A percentile compares a stretch with the other conserved stretches of the same genome.
phyloP scores from a whole-genome alignment of 1,140 invertebrate genomes.

The Trichonephila clavipes region DNA sequence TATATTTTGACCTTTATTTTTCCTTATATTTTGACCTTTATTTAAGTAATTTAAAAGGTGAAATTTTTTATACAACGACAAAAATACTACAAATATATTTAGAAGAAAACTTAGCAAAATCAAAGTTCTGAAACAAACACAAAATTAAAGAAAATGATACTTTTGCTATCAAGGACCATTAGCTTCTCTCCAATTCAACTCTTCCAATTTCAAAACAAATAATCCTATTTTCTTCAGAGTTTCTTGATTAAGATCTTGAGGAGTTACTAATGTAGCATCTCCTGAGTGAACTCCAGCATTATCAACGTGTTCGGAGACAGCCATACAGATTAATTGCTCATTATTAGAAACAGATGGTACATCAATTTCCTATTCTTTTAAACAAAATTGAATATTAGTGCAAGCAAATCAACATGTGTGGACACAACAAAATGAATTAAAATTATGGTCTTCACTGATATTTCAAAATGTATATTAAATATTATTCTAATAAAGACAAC shows the following conservation, averaged over 20 bases:
- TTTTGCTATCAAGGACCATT: constrained; percentile 99
- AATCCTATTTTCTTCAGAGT: constrained; percentile 94
- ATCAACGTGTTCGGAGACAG: constrained; percentile 99
- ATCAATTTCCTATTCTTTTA: constrained; percentile 91
- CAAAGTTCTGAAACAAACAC: too few species aligned
- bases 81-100: too few species aligned
- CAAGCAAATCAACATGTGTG: too few species aligned
- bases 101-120: too few species aligned
- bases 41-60: too few species aligned
- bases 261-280: constrained; percentile 98
- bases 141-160: constrained; percentile 80
- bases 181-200: constrained; percentile 93
- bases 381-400: background rate
- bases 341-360: constrained; percentile 98
- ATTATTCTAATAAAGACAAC: too few species aligned
- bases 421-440: too few species aligned
- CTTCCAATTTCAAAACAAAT: constrained; percentile 94
- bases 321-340: constrained; percentile 95
- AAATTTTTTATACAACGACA: too few species aligned
- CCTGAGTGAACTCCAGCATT: constrained; percentile 99
- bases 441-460: too few species aligned
- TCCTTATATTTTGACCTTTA: too few species aligned
- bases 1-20: too few species aligned
- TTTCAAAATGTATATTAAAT: too few species aligned
- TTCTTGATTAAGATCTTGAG: constrained; percentile 96